These are phyloP conservation scores for Eupeodes corollae DNA, from an alignment of 1,140 invertebrate genomes.

Conservation along the genomic window DNA sequence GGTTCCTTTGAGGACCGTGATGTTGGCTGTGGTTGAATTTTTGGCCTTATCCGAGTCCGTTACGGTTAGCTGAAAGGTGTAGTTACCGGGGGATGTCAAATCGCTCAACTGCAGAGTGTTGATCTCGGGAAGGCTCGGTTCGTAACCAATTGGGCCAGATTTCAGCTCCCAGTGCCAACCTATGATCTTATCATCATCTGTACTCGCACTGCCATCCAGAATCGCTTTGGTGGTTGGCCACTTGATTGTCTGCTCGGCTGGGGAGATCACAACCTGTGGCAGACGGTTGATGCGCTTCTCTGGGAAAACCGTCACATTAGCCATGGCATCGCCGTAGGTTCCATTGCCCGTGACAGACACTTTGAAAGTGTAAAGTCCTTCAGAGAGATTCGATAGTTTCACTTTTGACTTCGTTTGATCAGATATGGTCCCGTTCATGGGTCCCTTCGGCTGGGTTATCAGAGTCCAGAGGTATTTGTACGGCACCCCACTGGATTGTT, in stretches of 20 bases:
- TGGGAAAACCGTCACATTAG: constrained; percentile 84
- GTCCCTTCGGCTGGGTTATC: constrained; percentile 66
- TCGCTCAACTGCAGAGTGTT: constrained; percentile 77
- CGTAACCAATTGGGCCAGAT: constrained; percentile 72
- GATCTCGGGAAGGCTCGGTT: constrained; percentile 62
- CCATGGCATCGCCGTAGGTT: constrained; percentile 71
- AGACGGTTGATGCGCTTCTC: constrained; percentile 75
- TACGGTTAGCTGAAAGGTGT: constrained; percentile 86
- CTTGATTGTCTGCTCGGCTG: constrained; percentile 71
- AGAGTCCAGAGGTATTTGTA: constrained; percentile 86
- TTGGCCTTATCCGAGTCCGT: constrained; percentile 81
- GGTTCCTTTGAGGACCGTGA: constrained; percentile 80
- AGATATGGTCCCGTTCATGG: constrained; percentile 63
- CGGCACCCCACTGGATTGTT: constrained; percentile 54
- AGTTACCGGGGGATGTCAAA: constrained; percentile 74
- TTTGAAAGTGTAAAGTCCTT: constrained; percentile 82
- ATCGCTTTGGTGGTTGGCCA: constrained; percentile 80
- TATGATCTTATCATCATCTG: constrained; percentile 72
- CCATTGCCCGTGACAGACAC: constrained; percentile 63
- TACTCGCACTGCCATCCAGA: constrained; percentile 64
- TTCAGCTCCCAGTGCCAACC: constrained; percentile 87
- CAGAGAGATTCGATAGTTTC: constrained; percentile 62
- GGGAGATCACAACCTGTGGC: constrained; percentile 76
- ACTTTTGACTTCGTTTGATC: constrained; percentile 73
- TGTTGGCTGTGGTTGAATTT: constrained; percentile 77